Conservation (phyloP, 1,140 invertebrate species). For the Trigoniulus corallinus region DNA sequence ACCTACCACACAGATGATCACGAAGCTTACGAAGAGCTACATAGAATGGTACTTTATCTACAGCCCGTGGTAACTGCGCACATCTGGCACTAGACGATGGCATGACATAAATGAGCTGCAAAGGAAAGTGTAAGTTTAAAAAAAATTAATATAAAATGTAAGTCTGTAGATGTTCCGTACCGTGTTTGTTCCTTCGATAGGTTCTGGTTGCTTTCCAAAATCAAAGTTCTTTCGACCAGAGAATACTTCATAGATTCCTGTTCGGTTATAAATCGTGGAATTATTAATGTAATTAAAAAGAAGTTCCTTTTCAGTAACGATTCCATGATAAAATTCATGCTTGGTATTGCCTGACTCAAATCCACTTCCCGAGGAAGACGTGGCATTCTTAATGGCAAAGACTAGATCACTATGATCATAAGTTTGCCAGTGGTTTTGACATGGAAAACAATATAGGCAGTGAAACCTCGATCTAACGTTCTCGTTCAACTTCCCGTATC, state of each 20-base stretch:
- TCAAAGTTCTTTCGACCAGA: conserved; percentile 93
- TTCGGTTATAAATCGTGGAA: conserved; percentile 6
- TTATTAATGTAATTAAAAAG: no score
- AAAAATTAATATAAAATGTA: no score
- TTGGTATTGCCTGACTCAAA: background rate
- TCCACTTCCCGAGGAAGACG: no score
- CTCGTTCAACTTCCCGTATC: no score
- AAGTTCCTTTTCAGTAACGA: no score
- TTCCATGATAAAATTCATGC: no score
- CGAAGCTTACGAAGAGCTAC: conserved; percentile 83
- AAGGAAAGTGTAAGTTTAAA: conserved; percentile 5
- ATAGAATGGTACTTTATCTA: conserved; percentile 95
- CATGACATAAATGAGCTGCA: conserved; percentile 94
- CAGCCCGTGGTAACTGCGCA: conserved; percentile 81
- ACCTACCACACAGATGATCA: conserved; percentile 82
- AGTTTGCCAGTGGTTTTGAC: no score
- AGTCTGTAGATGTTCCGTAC: conserved; percentile 37
- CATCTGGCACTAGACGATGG: conserved; percentile 91
- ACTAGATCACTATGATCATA: no score
- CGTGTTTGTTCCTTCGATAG: conserved; percentile 80
- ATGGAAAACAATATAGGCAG: no score
- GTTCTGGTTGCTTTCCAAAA: conserved; percentile 85
- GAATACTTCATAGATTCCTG: conserved; percentile 85
- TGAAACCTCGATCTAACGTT: no score
- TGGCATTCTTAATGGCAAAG: no score